These are phyloP conservation scores for Petaurus breviceps DNA, from an alignment of 2,113 vertebrate species.

Conservation along the genomic window DNA sequence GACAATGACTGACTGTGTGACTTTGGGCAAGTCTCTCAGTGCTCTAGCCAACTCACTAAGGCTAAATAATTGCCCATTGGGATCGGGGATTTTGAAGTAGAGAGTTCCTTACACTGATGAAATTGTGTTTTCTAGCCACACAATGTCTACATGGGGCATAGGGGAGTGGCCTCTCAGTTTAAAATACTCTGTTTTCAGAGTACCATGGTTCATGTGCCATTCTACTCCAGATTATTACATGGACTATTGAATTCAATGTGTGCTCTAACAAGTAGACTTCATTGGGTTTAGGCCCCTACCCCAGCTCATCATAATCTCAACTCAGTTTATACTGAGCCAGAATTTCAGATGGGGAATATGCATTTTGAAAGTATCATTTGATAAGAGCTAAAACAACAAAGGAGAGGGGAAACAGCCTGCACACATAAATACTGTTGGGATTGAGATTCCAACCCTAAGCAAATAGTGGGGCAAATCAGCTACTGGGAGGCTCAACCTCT, in stretches of 20 bases:
- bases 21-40: not conserved
- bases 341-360: not conserved
- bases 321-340: not conserved
- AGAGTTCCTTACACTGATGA: not conserved
- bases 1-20: not conserved
- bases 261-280: not conserved
- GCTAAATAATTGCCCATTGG: not conserved
- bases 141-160: not conserved
- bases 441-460: not conserved
- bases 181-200: not conserved
- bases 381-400: not conserved
- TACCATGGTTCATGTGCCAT: not conserved
- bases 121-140: not conserved
- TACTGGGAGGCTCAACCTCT: not conserved
- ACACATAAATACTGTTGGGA: not conserved
- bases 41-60: not conserved
- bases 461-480: not conserved
- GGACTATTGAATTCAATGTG: not conserved
- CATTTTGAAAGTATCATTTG: not conserved
- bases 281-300: not conserved
- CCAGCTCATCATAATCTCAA: not conserved
- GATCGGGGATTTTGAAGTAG: not conserved
- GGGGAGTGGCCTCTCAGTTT: not conserved
- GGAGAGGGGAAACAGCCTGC: not conserved
- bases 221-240: not conserved